Conservation (phyloP, 2,888 invertebrate species). For the Chromoteleia sp. region DNA sequence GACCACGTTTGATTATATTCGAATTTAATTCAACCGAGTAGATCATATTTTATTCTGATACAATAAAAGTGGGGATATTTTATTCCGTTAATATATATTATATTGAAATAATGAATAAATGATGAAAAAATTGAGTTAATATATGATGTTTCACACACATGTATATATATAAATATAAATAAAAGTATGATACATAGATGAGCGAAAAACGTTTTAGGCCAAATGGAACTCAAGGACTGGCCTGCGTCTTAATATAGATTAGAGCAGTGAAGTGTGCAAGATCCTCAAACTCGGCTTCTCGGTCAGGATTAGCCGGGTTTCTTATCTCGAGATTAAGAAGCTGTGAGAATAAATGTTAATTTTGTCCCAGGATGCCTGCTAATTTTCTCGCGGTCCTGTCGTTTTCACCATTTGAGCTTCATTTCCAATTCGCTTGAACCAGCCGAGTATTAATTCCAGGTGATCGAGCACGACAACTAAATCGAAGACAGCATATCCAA, state of each 20-base stretch:
- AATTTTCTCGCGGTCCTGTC: slow-evolving; percentile 68
- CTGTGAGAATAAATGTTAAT: slow-evolving; percentile 74
- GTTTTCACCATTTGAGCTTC: slow-evolving; percentile 35
- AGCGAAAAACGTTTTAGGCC: slow-evolving; percentile 21
- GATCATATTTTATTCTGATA: no score
- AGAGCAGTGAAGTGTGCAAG: slow-evolving; percentile 58
- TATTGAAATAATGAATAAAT: no score
- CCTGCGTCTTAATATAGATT: slow-evolving; percentile 58
- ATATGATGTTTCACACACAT: not conserved
- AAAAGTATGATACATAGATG: not conserved
- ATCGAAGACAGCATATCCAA: slow-evolving; percentile 68
- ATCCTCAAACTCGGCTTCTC: slow-evolving; percentile 30
- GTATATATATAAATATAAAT: no score
- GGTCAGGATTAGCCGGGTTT: slow-evolving; percentile 41
- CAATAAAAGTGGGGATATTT: no score
- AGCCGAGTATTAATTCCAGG: slow-evolving; percentile 65
- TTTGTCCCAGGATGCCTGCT: slow-evolving; percentile 50
- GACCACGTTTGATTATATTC: no score
- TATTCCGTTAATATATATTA: no score
- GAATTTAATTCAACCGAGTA: no score
- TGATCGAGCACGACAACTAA: slow-evolving; percentile 68
- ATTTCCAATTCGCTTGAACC: slow-evolving; percentile 58
- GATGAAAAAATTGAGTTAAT: no score
- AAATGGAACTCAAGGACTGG: slow-evolving; percentile 49
- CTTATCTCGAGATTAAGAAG: slow-evolving; percentile 75